Percentiles rank a stretch among this genome's conserved stretches.
These are phyloP conservation scores for Sminthurides bifidus DNA, from an alignment of 1,140 invertebrate genomes.

Conservation along the genomic window DNA sequence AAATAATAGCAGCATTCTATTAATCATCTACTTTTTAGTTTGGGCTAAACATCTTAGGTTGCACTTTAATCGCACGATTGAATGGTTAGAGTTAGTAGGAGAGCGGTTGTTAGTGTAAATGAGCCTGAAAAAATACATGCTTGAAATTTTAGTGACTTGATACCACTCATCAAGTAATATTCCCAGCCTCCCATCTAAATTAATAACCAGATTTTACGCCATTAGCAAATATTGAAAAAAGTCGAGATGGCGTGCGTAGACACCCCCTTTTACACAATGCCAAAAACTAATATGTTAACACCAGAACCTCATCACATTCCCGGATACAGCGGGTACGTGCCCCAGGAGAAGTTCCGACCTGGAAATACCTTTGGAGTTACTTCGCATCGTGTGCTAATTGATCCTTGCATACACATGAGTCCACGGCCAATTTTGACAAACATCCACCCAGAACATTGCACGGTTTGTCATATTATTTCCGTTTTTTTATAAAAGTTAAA, in stretches of 20 bases:
- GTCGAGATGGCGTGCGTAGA: conserved; percentile 14
- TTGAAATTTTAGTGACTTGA: too few relatives aligned
- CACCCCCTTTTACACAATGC: conserved; percentile 9
- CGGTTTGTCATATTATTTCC: conserved; percentile 7
- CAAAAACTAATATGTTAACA: conserved; percentile 14
- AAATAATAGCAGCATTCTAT: too few relatives aligned
- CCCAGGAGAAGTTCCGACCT: conserved; percentile 23
- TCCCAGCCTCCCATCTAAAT: too few relatives aligned
- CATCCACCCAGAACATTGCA: conserved; percentile 27
- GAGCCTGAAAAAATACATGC: too few relatives aligned
- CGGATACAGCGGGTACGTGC: conserved; percentile 27
- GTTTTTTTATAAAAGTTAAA: background rate
- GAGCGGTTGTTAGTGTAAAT: too few relatives aligned
- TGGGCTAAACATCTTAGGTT: too few relatives aligned
- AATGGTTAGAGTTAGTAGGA: too few relatives aligned
- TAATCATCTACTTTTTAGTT: too few relatives aligned
- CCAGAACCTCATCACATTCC: conserved; percentile 31
- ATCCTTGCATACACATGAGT: conserved; percentile 31
- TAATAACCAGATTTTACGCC: too few relatives aligned
- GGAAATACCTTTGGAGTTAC: conserved; percentile 29
- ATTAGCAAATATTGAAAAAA: too few relatives aligned
- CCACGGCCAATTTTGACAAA: conserved; percentile 27
- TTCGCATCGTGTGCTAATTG: conserved; percentile 24
- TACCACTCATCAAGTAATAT: too few relatives aligned
- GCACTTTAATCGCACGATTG: too few relatives aligned